phyloP scores from a whole-genome alignment of 2,888 invertebrate species.

The Hemistola chrysoprasaria region DNA sequence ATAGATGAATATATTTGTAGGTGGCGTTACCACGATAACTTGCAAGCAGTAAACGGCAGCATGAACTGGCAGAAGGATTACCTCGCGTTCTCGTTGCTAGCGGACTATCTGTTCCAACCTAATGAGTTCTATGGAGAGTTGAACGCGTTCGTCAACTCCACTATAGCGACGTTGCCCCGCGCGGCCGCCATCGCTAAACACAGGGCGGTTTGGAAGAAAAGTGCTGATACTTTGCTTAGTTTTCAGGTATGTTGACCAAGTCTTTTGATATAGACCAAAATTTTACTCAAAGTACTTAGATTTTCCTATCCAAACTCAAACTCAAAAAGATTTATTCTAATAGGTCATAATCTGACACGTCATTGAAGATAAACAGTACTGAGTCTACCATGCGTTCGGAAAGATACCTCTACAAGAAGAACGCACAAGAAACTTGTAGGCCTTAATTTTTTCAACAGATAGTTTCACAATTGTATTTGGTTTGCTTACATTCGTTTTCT shows the following conservation, averaged over 20 bases:
- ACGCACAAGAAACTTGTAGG: too few species aligned
- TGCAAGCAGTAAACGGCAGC: slow-evolving; percentile 74
- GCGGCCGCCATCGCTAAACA: slow-evolving; percentile 72
- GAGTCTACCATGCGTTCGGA: too few species aligned
- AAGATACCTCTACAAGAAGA: too few species aligned
- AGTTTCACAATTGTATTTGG: too few species aligned
- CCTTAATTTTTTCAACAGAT: too few species aligned
- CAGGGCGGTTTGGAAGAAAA: slow-evolving; percentile 72
- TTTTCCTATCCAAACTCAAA: too few species aligned
- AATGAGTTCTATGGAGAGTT: slow-evolving; percentile 75
- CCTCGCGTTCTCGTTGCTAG: slow-evolving; percentile 66
- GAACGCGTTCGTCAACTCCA: slow-evolving; percentile 70
- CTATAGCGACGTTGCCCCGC: slow-evolving; percentile 66
- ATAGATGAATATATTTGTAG: slow-evolving; percentile 46
- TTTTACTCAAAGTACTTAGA: too few species aligned
- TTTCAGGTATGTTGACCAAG: slow-evolving; percentile 77
- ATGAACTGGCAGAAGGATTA: slow-evolving; percentile 80
- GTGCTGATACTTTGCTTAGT: slow-evolving; percentile 70
- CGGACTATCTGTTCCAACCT: slow-evolving; percentile 71
- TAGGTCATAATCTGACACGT: too few species aligned
- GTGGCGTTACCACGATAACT: slow-evolving; percentile 78
- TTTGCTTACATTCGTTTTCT: too few species aligned
- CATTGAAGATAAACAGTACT: too few species aligned
- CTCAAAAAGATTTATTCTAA: too few species aligned
- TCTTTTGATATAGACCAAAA: too few species aligned